Percentiles rank a stretch among this genome's conserved stretches.
Conservation (phyloP, 2,888 invertebrate species). For the Malthinus flaveolus region DNA sequence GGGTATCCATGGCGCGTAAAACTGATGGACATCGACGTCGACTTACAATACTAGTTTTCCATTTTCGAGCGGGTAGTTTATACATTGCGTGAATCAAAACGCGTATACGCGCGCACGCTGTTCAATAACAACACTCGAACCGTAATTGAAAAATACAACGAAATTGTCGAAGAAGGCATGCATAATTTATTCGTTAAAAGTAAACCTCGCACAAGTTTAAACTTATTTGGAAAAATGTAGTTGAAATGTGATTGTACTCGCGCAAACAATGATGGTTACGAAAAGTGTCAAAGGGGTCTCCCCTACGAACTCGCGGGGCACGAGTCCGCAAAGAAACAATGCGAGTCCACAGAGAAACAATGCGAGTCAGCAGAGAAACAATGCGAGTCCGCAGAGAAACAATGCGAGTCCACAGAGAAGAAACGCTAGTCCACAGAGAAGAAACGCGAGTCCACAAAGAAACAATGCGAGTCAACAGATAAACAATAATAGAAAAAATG, state of each 20-base stretch:
- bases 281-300: conserved; percentile 40
- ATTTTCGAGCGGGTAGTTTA: conserved; percentile 4
- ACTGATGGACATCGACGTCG: conserved; percentile 5
- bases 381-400: conserved; percentile 41
- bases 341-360: conserved; percentile 40
- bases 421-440: conserved; percentile 42
- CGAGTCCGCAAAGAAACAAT: conserved; percentile 39
- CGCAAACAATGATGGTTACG: conserved; percentile 41
- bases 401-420: conserved; percentile 45
- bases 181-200: not conserved
- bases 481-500: conserved; percentile 20
- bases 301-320: conserved; percentile 45
- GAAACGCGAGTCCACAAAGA: conserved; percentile 44
- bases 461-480: conserved; percentile 41
- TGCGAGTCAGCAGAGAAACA: conserved; percentile 41
- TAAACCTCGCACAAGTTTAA: not conserved
- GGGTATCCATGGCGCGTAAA: conserved; percentile 17
- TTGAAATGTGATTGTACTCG: not conserved
- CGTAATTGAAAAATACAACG: not conserved
- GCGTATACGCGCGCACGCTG: not conserved
- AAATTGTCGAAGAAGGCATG: not conserved
- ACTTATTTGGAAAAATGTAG: not conserved
- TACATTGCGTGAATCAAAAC: not conserved
- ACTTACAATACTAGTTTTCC: conserved; percentile 8
- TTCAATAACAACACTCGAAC: not conserved